Base-by-base conservation (phyloP, 2,797 vertebrate genomes). In the Spinus pinus region DNA sequence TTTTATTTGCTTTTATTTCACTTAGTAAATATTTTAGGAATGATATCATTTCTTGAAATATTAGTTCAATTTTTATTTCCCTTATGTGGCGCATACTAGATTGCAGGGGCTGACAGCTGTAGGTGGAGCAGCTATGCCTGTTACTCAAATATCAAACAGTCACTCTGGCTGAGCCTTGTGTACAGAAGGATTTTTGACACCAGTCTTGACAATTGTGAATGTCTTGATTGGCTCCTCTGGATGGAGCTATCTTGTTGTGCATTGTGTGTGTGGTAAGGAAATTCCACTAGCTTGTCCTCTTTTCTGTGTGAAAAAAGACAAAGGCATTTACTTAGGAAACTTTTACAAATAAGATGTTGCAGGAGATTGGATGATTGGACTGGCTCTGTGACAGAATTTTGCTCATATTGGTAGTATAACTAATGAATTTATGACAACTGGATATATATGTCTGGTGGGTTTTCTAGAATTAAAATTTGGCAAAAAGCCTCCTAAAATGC, bases 131-230 rank as follows among this genome's bases (percentile, higher is more conserved):
- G 98, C 98, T 96, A 98, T 98, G 98, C 98, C 98, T 4, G 98
- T 98, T 96, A 98, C 98, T 95, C 98, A 98, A 2, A 98, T 98
- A 78, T 85, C 98, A 78, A 98, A 98, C 97, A 98, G 97, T 96
- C 98, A 98, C 95, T 98, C 98, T 9, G 98, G 98, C 42, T 98
- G 98, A 98, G 98, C 98, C 4, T 97, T 98, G 30, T 98, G 98
- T 51, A 97, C 98, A 20, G 98, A 98, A 93, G 98, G 98, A 49
- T 99, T 99, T 95, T 98, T 15, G 96, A 98, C 64, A 98, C 98
- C 94, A 98, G 98, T 58, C 98, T 98, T 98, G 98, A 98, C 98
- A 10, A 96, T 97, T 49, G 98, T 98, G 4, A 97, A 98, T 16
- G 97, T 98, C 46, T 98, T 98, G 81, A 98, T 97, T 66, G 97